Conservation (phyloP, 1,140 invertebrate species). For the Apis laboriosa region DNA sequence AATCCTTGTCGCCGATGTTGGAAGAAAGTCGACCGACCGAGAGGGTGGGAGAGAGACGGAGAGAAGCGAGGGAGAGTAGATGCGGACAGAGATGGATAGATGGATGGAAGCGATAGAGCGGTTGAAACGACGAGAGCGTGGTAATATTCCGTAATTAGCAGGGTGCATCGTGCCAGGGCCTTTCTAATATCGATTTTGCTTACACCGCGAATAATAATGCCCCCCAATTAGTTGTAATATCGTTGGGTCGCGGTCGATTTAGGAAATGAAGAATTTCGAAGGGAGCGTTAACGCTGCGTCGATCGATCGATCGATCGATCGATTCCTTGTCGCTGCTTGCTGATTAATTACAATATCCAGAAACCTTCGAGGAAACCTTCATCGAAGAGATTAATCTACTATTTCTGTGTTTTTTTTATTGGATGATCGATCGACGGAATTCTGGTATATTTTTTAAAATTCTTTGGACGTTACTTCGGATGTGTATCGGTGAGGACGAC, state of each 20-base stretch:
- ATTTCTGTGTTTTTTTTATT: too few species aligned
- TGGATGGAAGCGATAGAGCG: constrained; percentile 14
- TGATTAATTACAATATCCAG: too few species aligned
- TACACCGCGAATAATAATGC: constrained; percentile 38
- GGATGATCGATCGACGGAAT: too few species aligned
- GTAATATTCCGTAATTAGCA: constrained; percentile 73
- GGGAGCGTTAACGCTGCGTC: not conserved
- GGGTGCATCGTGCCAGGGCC: constrained; percentile 35
- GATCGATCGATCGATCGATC: too few species aligned
- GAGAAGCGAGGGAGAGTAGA: not conserved
- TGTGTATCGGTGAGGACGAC: too few species aligned
- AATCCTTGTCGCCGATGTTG: constrained; percentile 43
- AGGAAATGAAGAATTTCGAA: not conserved
- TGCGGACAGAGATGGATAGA: constrained; percentile 23
- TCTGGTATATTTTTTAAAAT: too few species aligned
- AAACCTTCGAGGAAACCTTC: too few species aligned
- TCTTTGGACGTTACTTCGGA: too few species aligned
- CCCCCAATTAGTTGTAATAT: constrained; percentile 1
- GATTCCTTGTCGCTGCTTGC: too few species aligned
- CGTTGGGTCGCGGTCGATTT: constrained; percentile 3
- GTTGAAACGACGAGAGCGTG: constrained; percentile 34
- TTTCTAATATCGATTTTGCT: constrained; percentile 40
- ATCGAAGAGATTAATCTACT: too few species aligned
- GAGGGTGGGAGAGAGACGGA: not conserved
- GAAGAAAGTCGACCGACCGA: constrained; percentile 6